Evolutionary conservation across 2,113 vertebrate genomes (phyloP), one percentile per base, ranked within the genome.

Genomic region (Hippoglossus stenolepis): DNA sequence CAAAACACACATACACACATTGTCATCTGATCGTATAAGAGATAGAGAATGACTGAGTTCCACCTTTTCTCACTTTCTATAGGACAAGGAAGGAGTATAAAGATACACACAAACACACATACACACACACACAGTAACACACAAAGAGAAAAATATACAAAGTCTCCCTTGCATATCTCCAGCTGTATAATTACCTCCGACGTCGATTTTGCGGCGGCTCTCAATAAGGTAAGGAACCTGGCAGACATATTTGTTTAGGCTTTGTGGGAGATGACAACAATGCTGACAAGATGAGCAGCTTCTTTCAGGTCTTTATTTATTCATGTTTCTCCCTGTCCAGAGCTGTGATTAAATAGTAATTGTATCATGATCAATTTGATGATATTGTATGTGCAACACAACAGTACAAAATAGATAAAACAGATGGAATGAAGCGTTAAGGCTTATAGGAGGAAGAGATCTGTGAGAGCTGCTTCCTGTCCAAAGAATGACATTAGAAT

Each of bases 161-260:
- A 83, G 73, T 87, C 90, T 82, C 65, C 64, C 45, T 24, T 70
- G 45, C 74, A 66, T 76, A 78, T 91, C 82, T 84, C 40, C 49
- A 68, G 69, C 74, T 79, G 80, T 78, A 83, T 92, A 90, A 94
- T 93, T 90, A 90, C 75, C 74, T 75, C 80, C 20, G 78, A 88
- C 80, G 69, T 87, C 69, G 81, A 90, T 90, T 91, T 90, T 90
- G 72, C 72, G 86, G 70, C 77, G 31, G 45, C 54, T 66, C 49
- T 63, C 60, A 0, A n/a, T 28, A 26, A 81, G 74, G 83, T 74
- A 85, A 80, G 70, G 73, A 70, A 74, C 64, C 83, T 78, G 75
- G 71, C 68, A 86, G 80, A 75, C 84, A 75, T 84, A 83, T 85
- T 91, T 91, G 81, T 88, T 89, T 86, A 76, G 81, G 84, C 72